A percentile compares a stretch with the other conserved stretches of the same genome.
These are phyloP conservation scores for Drosophila atripex DNA, from an alignment of 2,888 invertebrate species.

Conservation along the genomic window DNA sequence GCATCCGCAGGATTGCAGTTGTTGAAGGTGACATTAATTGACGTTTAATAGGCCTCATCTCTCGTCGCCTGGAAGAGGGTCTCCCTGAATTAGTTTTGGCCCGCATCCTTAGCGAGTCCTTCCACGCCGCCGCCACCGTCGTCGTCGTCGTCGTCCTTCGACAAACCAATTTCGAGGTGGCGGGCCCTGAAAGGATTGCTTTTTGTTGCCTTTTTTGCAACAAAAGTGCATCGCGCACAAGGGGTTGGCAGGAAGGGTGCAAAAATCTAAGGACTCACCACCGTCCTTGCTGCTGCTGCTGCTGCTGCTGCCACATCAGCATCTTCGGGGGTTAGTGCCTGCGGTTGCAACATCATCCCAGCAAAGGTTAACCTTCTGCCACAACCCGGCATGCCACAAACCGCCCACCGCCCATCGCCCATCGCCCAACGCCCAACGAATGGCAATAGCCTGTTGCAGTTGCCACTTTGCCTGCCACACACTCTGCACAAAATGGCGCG, in stretches of 20 bases:
- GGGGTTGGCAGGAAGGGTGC: constrained; percentile 2
- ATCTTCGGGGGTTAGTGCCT: constrained; percentile 23
- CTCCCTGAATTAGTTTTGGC: constrained; percentile 29
- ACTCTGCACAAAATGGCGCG: constrained; percentile 70
- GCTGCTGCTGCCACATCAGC: constrained; percentile 1
- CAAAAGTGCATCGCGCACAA: constrained; percentile 46
- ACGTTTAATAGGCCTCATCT: constrained; percentile 63
- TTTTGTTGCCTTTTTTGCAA: constrained; percentile 36
- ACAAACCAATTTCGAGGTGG: constrained; percentile 48
- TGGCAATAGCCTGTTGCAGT: constrained; percentile 43
- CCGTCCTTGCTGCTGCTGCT: not conserved
- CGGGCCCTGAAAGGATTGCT: constrained; percentile 41
- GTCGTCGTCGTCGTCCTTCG: constrained; percentile 5
- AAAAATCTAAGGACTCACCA: constrained; percentile 1
- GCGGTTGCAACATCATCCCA: constrained; percentile 44
- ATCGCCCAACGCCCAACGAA: constrained; percentile 10
- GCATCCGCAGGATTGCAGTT: constrained; percentile 60
- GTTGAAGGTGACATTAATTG: constrained; percentile 77
- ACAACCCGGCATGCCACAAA: constrained; percentile 18
- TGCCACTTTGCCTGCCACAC: constrained; percentile 11
- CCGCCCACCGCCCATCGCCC: not conserved
- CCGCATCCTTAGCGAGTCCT: constrained; percentile 2
- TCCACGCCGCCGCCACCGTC: not conserved
- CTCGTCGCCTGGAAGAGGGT: constrained; percentile 2
- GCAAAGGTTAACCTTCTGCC: constrained; percentile 21